Evolutionary conservation across 1,140 invertebrate species (phyloP).

Genomic region (Apolygus lucorum): DNA sequence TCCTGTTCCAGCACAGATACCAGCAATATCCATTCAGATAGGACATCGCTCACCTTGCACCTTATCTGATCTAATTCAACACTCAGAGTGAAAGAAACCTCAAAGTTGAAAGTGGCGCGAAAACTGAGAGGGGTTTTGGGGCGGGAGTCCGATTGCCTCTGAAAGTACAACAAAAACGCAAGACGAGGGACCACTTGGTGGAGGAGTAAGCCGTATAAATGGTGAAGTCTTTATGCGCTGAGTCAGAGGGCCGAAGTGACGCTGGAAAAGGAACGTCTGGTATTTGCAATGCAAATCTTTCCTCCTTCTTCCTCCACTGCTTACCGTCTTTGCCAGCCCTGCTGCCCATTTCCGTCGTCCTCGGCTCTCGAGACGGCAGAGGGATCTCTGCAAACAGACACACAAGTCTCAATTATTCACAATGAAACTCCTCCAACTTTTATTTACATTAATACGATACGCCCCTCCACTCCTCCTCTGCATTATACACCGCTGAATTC

Average conservation of each 20-base stretch:
- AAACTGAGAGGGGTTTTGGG: background rate
- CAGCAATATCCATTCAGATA: too few relatives aligned
- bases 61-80: too few relatives aligned
- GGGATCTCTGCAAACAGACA: constrained; percentile 52
- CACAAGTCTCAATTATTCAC: constrained; percentile 24
- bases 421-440: constrained; percentile 12
- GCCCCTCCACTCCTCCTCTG: too few relatives aligned
- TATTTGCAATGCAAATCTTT: constrained; percentile 20
- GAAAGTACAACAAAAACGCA: too few relatives aligned
- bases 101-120: background rate
- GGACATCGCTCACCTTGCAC: too few relatives aligned
- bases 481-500: constrained; percentile 8
- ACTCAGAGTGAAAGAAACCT: too few relatives aligned
- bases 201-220: constrained; percentile 4
- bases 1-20: too few relatives aligned
- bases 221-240: constrained; percentile 5
- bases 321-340: constrained; percentile 55
- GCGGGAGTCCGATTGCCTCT: background rate
- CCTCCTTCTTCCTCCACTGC: constrained; percentile 29
- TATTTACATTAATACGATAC: constrained; percentile 14
- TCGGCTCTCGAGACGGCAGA: constrained; percentile 53
- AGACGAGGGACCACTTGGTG: constrained; percentile 1
- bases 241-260: background rate
- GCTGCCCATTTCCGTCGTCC: constrained; percentile 56
- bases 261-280: background rate